Conservation (phyloP, 1,140 invertebrate genomes). For the Ectropis grisescens region DNA sequence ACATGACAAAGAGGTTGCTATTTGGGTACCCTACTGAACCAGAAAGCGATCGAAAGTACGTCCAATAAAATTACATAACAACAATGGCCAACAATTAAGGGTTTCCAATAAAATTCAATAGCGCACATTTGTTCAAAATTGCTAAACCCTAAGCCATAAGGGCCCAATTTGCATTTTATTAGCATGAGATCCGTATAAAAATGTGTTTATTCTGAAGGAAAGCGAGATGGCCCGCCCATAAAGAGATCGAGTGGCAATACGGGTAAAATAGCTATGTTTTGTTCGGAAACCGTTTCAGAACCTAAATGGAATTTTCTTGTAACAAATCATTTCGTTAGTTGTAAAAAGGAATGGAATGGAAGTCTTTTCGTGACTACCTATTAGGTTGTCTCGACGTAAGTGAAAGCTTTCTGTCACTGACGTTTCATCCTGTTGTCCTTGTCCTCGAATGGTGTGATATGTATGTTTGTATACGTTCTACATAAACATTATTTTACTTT, state of each 20-base stretch:
- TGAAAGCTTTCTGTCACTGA: no score
- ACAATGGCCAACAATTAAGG: conserved; percentile 37
- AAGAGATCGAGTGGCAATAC: conserved; percentile 36
- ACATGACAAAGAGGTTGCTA: no score
- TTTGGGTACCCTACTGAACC: no score
- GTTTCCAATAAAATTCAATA: conserved; percentile 52
- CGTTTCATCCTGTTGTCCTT: no score
- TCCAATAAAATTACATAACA: no score
- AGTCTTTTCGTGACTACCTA: no score
- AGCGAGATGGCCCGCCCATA: conserved; percentile 34
- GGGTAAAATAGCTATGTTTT: conserved; percentile 24
- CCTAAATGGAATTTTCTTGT: conserved; percentile 15
- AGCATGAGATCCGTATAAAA: conserved; percentile 55
- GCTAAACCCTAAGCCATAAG: conserved; percentile 43
- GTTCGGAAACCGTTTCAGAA: conserved; percentile 15
- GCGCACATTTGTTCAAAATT: conserved; percentile 54
- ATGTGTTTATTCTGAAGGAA: conserved; percentile 54
- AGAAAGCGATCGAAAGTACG: no score
- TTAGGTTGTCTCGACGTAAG: no score
- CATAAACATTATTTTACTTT: no score
- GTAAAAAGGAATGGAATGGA: no score
- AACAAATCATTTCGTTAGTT: conserved; percentile 1
- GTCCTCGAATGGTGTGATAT: no score
- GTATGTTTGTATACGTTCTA: no score
- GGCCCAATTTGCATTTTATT: conserved; percentile 56